A percentile compares a stretch with the other conserved stretches of the same genome.
Evolutionary conservation across 2,888 invertebrate genomes (phyloP).

Genomic region (Melipona beecheii): DNA sequence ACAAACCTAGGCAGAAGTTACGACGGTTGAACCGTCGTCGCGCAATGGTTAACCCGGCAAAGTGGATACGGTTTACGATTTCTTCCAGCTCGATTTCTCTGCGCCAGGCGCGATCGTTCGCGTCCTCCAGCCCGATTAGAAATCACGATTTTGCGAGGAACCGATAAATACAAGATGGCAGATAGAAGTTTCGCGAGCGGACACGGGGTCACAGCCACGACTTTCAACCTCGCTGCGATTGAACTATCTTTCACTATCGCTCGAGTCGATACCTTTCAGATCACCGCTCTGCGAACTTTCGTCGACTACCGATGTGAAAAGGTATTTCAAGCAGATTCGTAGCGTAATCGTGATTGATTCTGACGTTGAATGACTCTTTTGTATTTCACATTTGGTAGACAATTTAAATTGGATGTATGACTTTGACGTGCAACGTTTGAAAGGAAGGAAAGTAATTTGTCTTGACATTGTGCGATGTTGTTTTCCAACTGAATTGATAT

Average conservation of each 20-base stretch:
- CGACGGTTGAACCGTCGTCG: constrained; percentile 49
- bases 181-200: constrained; percentile 31
- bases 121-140: constrained; percentile 58
- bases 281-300: background rate
- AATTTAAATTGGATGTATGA: background rate
- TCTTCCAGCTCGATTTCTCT: constrained; percentile 46
- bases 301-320: constrained; percentile 1
- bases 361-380: background rate
- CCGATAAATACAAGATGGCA: constrained; percentile 59
- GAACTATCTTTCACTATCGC: too few species aligned
- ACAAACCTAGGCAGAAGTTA: constrained; percentile 60
- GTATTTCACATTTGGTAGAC: background rate
- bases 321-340: background rate
- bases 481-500: too few species aligned
- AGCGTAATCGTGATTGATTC: background rate
- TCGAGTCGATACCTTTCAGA: background rate
- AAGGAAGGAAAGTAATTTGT: too few species aligned
- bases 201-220: background rate
- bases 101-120: constrained; percentile 35
- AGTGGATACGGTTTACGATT: constrained; percentile 64
- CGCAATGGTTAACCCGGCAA: constrained; percentile 54
- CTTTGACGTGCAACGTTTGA: background rate
- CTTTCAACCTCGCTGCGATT: background rate
- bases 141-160: constrained; percentile 47
- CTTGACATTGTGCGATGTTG: too few species aligned